Percentiles rank a stretch among this genome's conserved stretches.
Evolutionary conservation across 2,888 invertebrate genomes (phyloP).

Genomic region (Eupithecia abbreviata): DNA sequence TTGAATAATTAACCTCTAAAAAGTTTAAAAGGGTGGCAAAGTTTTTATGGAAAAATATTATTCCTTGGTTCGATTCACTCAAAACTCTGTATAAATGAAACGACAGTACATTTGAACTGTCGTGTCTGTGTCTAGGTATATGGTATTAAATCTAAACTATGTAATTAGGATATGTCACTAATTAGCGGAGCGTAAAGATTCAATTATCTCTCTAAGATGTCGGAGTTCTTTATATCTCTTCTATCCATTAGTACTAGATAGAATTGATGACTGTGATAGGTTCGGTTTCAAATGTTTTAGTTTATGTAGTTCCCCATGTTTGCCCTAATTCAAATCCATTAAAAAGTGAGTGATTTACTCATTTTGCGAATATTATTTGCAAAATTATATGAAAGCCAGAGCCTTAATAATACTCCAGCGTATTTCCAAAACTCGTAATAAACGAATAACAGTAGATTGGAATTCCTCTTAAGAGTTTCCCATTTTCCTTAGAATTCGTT

Average conservation of each 20-base stretch:
- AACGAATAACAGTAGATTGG: constrained; percentile 30
- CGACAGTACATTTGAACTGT: not conserved
- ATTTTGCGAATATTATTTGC: not conserved
- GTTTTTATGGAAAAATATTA: no score
- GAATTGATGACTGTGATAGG: not conserved
- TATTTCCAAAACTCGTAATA: constrained; percentile 17
- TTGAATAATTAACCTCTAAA: no score
- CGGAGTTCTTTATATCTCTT: not conserved
- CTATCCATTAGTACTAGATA: no score
- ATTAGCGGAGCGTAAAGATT: not conserved
- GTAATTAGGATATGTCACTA: not conserved
- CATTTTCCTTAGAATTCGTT: constrained; percentile 40
- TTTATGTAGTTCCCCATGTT: not conserved
- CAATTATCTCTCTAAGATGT: not conserved
- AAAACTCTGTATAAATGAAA: no score
- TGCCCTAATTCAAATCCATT: not conserved
- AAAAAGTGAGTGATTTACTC: no score
- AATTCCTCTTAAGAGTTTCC: constrained; percentile 32
- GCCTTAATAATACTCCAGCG: constrained; percentile 9
- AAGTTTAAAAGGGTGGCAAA: no score
- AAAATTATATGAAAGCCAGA: not conserved
- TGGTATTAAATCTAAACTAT: not conserved
- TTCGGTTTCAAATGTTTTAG: not conserved
- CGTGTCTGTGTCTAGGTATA: not conserved
- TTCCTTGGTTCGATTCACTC: no score